Percentiles rank a stretch among this genome's conserved stretches.
Conservation (phyloP, 2,797 vertebrate genomes). For the Perodicticus potto region DNA sequence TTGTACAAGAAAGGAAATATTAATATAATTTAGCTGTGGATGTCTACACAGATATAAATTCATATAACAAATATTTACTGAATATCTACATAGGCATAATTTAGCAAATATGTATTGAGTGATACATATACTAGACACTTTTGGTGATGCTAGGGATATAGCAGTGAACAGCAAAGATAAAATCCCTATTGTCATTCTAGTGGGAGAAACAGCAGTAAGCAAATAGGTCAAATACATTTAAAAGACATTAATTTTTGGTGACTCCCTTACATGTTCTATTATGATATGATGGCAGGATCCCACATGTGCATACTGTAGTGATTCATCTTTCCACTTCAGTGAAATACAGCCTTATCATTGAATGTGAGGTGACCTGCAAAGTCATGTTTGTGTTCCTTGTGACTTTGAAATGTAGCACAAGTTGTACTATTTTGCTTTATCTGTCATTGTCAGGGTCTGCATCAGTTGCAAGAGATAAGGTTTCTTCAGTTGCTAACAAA, state of each 20-base stretch:
- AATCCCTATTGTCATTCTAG: background rate
- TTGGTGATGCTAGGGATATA: background rate
- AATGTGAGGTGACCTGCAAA: background rate
- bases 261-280: background rate
- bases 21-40: conserved; percentile 36
- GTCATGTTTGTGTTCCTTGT: conserved; percentile 6
- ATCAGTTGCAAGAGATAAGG: background rate
- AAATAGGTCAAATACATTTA: background rate
- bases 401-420: conserved; percentile 18
- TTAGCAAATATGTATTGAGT: conserved; percentile 53
- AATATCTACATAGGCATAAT: background rate
- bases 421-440: conserved; percentile 10
- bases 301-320: background rate
- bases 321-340: background rate
- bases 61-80: conserved; percentile 11
- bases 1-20: conserved; percentile 33
- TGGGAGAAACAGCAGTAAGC: background rate
- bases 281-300: background rate
- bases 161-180: background rate
- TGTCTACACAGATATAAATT: conserved; percentile 3
- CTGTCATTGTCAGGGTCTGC: background rate
- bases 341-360: background rate
- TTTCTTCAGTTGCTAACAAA: background rate
- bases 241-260: conserved; percentile 29
- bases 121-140: background rate